Evolutionary conservation across 2,113 vertebrate genomes (phyloP), one percentile per base, ranked within the genome.

Genomic region (Gobius niger): DNA sequence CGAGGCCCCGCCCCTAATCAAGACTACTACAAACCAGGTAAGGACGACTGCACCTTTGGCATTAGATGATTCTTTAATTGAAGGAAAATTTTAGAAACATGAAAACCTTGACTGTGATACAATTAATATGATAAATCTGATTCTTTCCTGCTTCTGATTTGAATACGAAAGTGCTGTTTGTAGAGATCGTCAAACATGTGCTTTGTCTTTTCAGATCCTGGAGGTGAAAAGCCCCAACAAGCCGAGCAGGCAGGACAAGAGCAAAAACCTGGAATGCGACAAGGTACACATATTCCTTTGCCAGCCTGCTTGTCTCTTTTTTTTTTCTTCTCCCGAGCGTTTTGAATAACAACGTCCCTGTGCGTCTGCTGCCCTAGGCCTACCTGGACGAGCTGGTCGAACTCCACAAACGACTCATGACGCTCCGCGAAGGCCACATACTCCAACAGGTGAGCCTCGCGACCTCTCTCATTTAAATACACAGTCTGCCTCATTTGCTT

Each of bases 381-480:
- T 98, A 99, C 90, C 93, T 98, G 60, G 96, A 98, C 70, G 97
- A 99, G 85, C 90, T 99, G 87, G 97, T 98, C 86, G 96, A 97
- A 66, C 96, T 98, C 61, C 97, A 99, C 91, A 96, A 96, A 91
- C 93, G 97, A 89, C 91, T 99, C 89, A 99, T 98, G 96, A 94
- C 96, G 9, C 81, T 99, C 76, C 92, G 97, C 87, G 97, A 99
- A 89, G 95, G 96, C 84, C 96, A 96, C 50, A 93, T 98, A 76
- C 91, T 98, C 42, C 97, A 99, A 82, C 97, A 99, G 97, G 97
- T 97, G 91, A 95, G 92, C 15, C 6, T 42, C 16, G 14, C n/a
- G 14, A 12, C 18, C 7, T 9, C 14, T 6, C n/a, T 15, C 44
- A 42, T 59, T 50, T 7, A 34, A 15, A 0, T 34, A 49, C n/a